Base-by-base conservation (phyloP, 2,797 vertebrate genomes). In the Gymnoscopelus microlampas region DNA sequence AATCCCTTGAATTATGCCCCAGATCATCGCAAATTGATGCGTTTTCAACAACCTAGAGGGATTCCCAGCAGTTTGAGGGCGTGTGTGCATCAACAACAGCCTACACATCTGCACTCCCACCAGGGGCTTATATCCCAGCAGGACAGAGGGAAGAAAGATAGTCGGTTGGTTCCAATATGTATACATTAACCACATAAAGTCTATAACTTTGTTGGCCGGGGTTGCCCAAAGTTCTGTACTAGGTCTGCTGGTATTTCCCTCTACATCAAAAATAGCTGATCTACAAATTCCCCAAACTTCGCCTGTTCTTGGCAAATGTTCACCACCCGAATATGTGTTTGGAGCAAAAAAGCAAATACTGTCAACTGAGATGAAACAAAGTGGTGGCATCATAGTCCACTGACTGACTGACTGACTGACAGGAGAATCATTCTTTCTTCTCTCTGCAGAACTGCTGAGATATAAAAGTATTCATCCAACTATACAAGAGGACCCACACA, bases 21-120 rank as follows among this genome's bases (percentile, higher is more conserved):
- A 62, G 85, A 91, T 85, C 85, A 88, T 71, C 80, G 74, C 77
- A 88, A 70, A 86, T 73, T 76, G 63, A 84, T 53, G 23, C 19
- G 49, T 39, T 44, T 68, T 71, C 49, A 75, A 50, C 73, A 79
- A 76, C 77, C 66, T 55, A 74, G 59, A 76, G 75, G 81, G 74
- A 85, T 85, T 88, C 83, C 71, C 74, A 68, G 10, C 69, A 54
- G 73, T 77, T 58, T 58, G 19, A 68, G 58, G 24, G 6, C 58
- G 24, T 64, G 64, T 4, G 35, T 14, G 44, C 39, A 15, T 44
- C 9, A 19, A 75, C 55, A 80, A 73, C 32, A 66, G 59, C 54
- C 10, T 24, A 58, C 80, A 78, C 83, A 89, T 88, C 83, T 85
- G 85, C 60, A 74, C 58, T 39, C 60, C 66, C 69, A 79, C 72